Percentiles rank a stretch among this genome's conserved stretches.
Evolutionary conservation across 2,113 vertebrate genomes (phyloP).

Genomic region (Capreolus pygargus): DNA sequence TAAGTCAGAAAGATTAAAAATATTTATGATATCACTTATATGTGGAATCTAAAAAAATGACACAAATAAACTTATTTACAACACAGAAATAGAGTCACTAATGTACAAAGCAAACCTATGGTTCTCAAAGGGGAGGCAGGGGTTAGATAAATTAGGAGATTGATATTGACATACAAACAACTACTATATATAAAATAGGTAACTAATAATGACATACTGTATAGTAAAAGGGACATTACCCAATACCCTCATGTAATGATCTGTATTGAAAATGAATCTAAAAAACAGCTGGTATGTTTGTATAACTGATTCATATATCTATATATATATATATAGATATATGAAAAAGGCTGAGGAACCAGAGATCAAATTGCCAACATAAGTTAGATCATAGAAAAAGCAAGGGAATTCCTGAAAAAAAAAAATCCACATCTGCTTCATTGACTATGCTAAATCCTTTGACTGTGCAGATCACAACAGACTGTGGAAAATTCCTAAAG

Average conservation of each 20-base stretch:
- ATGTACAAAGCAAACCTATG: not conserved
- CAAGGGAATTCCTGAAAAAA: too few species aligned
- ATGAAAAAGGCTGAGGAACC: too few species aligned
- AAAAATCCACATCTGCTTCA: not conserved
- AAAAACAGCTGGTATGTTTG: not conserved
- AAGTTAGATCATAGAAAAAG: too few species aligned
- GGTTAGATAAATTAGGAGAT: not conserved
- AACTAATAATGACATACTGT: not conserved
- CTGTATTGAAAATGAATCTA: not conserved
- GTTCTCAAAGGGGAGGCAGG: not conserved
- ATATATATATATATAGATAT: too few species aligned
- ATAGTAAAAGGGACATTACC: not conserved
- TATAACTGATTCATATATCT: not conserved
- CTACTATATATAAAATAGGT: not conserved
- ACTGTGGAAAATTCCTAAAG: not conserved
- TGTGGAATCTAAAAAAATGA: not conserved
- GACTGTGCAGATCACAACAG: not conserved
- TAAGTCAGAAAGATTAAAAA: not conserved
- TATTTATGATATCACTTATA: not conserved
- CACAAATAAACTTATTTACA: not conserved
- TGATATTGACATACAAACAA: not conserved
- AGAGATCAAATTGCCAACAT: too few species aligned
- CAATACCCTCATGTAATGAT: not conserved
- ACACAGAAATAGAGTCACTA: not conserved
- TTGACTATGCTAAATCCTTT: not conserved